phyloP scores from a whole-genome alignment of 2,888 invertebrate genomes.

The Lysandra coridon region DNA sequence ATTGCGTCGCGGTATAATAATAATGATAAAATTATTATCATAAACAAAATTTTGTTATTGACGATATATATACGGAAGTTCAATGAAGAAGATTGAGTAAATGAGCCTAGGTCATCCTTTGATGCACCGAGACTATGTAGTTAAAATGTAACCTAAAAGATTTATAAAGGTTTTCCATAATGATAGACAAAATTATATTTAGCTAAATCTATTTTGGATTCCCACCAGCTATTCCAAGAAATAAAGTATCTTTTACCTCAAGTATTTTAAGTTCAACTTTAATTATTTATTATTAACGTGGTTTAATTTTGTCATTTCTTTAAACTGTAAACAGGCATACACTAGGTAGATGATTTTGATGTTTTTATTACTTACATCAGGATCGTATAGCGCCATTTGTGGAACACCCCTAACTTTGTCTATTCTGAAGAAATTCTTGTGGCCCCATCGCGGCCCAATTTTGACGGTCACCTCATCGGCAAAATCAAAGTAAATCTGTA shows the following conservation, averaged over 20 bases:
- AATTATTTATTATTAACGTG: too few relatives aligned
- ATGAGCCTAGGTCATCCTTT: background rate
- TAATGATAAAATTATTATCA: background rate
- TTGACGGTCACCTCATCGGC: slow-evolving; percentile 82
- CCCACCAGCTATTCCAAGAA: background rate
- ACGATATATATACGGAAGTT: background rate
- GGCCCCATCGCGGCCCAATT: slow-evolving; percentile 80
- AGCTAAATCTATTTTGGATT: background rate
- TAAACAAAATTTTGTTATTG: background rate
- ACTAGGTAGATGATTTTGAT: too few relatives aligned
- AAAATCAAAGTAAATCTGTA: slow-evolving; percentile 83
- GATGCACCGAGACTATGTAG: background rate
- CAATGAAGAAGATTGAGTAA: background rate
- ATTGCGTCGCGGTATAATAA: background rate
- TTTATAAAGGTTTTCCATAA: background rate
- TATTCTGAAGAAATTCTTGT: slow-evolving; percentile 82
- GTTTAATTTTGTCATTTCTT: background rate
- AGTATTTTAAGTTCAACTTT: too few relatives aligned
- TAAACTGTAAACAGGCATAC: background rate
- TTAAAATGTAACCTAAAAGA: background rate
- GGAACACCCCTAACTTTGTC: slow-evolving; percentile 79
- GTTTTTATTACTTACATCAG: slow-evolving; percentile 52
- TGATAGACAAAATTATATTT: background rate
- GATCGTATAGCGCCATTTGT: slow-evolving; percentile 78
- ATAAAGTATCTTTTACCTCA: too few relatives aligned